Percentiles rank a stretch among this genome's conserved stretches.
Evolutionary conservation across 2,888 invertebrate species (phyloP).

Genomic region (Taenaris catops): DNA sequence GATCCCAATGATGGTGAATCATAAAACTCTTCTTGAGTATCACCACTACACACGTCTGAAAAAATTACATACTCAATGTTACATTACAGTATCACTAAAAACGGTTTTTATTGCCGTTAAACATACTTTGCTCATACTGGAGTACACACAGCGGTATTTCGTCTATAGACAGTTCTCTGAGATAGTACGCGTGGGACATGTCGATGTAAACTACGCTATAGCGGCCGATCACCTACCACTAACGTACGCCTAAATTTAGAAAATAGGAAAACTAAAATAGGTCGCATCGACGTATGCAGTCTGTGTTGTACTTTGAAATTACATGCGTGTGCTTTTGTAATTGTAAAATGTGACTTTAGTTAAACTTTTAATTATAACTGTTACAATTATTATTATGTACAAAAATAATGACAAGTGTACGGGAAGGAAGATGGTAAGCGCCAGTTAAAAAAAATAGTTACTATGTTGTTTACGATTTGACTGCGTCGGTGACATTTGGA

Average conservation of each 20-base stretch:
- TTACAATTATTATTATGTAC: constrained; percentile 5
- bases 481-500: constrained; percentile 1
- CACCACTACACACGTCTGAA: constrained; percentile 54
- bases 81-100: too few species aligned
- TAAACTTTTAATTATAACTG: constrained; percentile 12
- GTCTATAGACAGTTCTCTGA: constrained; percentile 56
- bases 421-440: constrained; percentile 12
- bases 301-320: constrained; percentile 20
- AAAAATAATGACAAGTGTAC: constrained; percentile 3
- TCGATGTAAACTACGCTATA: constrained; percentile 28
- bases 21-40: constrained; percentile 51
- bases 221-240: constrained; percentile 38
- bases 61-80: too few species aligned
- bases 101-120: too few species aligned
- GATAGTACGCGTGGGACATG: constrained; percentile 57
- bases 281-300: constrained; percentile 34
- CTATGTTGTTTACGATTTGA: neutral
- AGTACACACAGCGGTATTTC: constrained; percentile 76
- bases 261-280: constrained; percentile 63
- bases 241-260: constrained; percentile 58
- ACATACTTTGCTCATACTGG: constrained; percentile 57
- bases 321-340: constrained; percentile 17
- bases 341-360: constrained; percentile 9
- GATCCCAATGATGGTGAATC: constrained; percentile 65
- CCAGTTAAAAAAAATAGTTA: too few species aligned